phyloP scores from a whole-genome alignment of 2,888 invertebrate species.

The Xestoiulus laeticollis region DNA sequence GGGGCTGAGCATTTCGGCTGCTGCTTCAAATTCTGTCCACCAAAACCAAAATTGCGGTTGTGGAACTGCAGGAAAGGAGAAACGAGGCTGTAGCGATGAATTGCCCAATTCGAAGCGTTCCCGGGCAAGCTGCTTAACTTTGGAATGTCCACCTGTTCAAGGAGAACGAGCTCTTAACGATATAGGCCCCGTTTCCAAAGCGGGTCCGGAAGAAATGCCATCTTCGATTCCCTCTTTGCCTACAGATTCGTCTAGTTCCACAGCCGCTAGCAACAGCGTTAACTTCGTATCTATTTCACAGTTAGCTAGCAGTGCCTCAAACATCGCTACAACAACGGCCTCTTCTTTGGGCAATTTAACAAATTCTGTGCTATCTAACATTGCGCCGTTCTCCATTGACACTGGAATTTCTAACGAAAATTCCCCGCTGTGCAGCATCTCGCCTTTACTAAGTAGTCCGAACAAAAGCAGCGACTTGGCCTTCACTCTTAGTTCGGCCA shows the following conservation, averaged over 20 bases:
- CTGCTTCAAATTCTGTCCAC: not conserved
- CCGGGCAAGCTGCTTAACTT: not conserved
- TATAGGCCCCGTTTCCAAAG: not conserved
- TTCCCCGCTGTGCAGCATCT: slow-evolving; percentile 56
- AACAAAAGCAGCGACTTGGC: slow-evolving; percentile 52
- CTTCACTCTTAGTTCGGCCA: slow-evolving; percentile 46
- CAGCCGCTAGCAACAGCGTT: slow-evolving; percentile 48
- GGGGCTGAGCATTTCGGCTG: not conserved
- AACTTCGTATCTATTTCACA: slow-evolving; percentile 55
- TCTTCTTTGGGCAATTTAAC: slow-evolving; percentile 14
- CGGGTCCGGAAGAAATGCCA: not conserved
- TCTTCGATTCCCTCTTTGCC: not conserved
- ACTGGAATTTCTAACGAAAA: slow-evolving; percentile 54
- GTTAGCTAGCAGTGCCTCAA: slow-evolving; percentile 55
- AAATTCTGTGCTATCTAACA: not conserved
- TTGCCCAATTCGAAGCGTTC: not conserved
- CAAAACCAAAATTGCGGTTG: not conserved
- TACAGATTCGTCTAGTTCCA: not conserved
- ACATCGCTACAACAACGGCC: not conserved
- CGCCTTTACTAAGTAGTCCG: slow-evolving; percentile 55
- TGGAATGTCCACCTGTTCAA: not conserved
- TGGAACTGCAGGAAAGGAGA: not conserved
- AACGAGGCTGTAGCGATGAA: slow-evolving; percentile 17
- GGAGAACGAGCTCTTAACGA: not conserved
- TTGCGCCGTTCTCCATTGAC: slow-evolving; percentile 54